Evolutionary conservation across 2,888 invertebrate species (phyloP).

Genomic region (Orthosia gracilis): DNA sequence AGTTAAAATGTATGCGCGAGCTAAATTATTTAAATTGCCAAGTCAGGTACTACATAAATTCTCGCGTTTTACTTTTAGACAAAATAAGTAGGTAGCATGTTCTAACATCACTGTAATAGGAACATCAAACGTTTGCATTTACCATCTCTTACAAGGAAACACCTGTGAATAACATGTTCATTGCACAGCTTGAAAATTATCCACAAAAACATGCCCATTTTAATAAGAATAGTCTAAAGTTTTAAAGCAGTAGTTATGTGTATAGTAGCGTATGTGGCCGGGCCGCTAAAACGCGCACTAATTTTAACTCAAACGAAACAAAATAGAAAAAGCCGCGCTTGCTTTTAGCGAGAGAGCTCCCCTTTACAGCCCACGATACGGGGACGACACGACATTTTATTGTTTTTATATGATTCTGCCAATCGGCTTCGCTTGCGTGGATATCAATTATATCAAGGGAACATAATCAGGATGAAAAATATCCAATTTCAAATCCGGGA

Average conservation of each 20-base stretch:
- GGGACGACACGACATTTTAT: slow-evolving; percentile 32
- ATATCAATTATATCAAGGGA: too few relatives aligned
- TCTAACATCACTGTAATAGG: too few relatives aligned
- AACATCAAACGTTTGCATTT: neutral
- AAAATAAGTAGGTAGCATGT: too few relatives aligned
- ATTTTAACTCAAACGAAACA: slow-evolving; percentile 72
- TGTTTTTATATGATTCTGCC: too few relatives aligned
- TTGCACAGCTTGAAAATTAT: slow-evolving; percentile 6
- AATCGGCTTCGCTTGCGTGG: too few relatives aligned
- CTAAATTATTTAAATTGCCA: too few relatives aligned
- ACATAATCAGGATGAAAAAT: too few relatives aligned
- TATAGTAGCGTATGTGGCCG: slow-evolving; percentile 41
- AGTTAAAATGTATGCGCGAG: too few relatives aligned
- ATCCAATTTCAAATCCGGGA: too few relatives aligned
- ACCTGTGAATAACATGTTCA: neutral
- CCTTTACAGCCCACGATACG: slow-evolving; percentile 61
- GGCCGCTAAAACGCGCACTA: slow-evolving; percentile 70
- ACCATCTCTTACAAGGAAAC: neutral
- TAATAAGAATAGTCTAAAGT: slow-evolving; percentile 38
- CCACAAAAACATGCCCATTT: slow-evolving; percentile 30
- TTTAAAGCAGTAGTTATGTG: slow-evolving; percentile 42
- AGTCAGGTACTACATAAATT: too few relatives aligned
- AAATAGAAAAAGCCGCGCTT: slow-evolving; percentile 72
- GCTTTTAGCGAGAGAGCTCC: slow-evolving; percentile 73
- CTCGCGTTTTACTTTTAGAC: too few relatives aligned